Base-by-base conservation (phyloP, 1,140 invertebrate species). In the Diorhabda elongata region DNA sequence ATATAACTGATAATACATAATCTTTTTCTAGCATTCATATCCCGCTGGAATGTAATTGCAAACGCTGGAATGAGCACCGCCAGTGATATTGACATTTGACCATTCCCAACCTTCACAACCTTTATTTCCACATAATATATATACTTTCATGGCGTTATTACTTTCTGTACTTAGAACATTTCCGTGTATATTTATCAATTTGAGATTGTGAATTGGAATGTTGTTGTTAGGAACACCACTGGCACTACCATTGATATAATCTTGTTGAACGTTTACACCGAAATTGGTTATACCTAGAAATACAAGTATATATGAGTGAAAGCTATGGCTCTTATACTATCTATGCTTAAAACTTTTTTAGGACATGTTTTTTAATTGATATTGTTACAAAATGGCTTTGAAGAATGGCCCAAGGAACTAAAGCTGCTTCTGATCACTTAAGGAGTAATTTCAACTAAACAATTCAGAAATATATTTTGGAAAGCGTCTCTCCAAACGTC, bases 91-190 rank as follows among this genome's bases (percentile, higher is more conserved):
- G n/a, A 68, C 41, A 26, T 42, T 45, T 44, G 67, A 63, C 68
- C 68, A 69, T 9, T 41, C 47, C 68, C 68, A 69, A n/a, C 65
- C 63, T 5, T n/a, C 6, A 52, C 68, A 69, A 4, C 52, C 68
- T 4, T 56, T 52, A 4, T 60, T n/a, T 8, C n/a, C 68, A 52
- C 68, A 69, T 5, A 58, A 8, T 45, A 69, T 69, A 26, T 59
- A 59, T 5, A 69, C 68, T 59, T 47, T 42, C 43, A 65, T 43
- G 7, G 44, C n/a, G 4, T 69, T 43, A 3, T 62, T 57, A 5
- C 6, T 8, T 8, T 52, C 47, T 3, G 47, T 8, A 4, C 63
- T 63, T 44, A 2, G 43, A 26, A 66, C 44, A 8, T 26, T 64
- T 26, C 62, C 68, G 3, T 26, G 58, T n/a, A 69, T 45, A 42